Conservation (phyloP, 2,113 vertebrate species). For the Siphamia tubifer region DNA sequence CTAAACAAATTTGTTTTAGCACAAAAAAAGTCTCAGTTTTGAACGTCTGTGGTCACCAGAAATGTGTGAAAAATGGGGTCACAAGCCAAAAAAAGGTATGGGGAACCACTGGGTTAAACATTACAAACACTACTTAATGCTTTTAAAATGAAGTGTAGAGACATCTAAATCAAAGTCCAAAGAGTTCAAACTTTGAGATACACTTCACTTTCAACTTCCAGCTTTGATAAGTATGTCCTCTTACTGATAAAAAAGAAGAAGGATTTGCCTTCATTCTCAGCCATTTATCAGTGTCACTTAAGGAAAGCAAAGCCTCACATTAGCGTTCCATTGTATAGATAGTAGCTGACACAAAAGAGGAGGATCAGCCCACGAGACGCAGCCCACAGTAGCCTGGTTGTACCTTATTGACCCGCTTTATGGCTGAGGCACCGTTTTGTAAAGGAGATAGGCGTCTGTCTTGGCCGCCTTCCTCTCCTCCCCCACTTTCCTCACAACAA, state of each 20-base stretch:
- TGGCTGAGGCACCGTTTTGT: slow-evolving; percentile 50
- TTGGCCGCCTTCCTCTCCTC: slow-evolving; percentile 8
- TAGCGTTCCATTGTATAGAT: slow-evolving; percentile 54
- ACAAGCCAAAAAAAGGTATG: too few species aligned
- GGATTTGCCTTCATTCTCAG: slow-evolving; percentile 47
- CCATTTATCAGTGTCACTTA: slow-evolving; percentile 68
- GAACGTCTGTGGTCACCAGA: too few species aligned
- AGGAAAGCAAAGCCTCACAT: slow-evolving; percentile 66
- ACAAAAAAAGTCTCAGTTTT: too few species aligned
- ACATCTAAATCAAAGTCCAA: background rate
- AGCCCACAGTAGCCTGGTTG: slow-evolving; percentile 45
- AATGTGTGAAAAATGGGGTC: too few species aligned
- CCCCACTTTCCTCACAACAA: slow-evolving; percentile 3
- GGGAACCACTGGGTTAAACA: too few species aligned
- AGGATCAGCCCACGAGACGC: slow-evolving; percentile 52
- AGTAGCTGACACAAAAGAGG: slow-evolving; percentile 61
- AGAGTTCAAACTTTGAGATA: slow-evolving; percentile 21
- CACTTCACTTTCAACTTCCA: slow-evolving; percentile 18
- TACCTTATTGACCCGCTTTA: slow-evolving; percentile 62
- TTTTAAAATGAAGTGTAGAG: background rate
- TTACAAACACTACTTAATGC: too few species aligned
- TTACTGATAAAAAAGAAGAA: slow-evolving; percentile 34
- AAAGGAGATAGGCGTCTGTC: slow-evolving; percentile 24
- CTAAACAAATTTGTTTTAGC: too few species aligned
- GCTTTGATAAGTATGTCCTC: slow-evolving; percentile 24